A percentile compares a stretch with the other conserved stretches of the same genome.
These are phyloP conservation scores for Festucalex cinctus DNA, from an alignment of 2,113 vertebrate species.

Conservation along the genomic window DNA sequence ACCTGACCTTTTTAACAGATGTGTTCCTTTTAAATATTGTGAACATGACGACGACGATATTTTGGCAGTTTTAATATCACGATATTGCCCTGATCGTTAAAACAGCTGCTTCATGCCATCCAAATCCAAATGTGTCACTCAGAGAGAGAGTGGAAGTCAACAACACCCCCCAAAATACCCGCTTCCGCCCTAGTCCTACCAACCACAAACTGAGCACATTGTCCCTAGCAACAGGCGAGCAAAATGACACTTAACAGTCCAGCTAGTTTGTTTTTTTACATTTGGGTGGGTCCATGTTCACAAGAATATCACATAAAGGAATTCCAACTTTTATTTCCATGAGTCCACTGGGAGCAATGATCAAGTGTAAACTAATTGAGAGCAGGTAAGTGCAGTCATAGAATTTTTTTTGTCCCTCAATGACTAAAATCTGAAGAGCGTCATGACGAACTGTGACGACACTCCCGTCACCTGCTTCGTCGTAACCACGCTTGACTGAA, in stretches of 20 bases:
- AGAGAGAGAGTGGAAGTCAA: constrained; percentile 1
- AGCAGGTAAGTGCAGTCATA: constrained; percentile 49
- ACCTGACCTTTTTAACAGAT: no score
- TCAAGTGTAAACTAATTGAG: constrained; percentile 17
- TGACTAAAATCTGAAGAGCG: constrained; percentile 24
- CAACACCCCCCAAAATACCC: background rate
- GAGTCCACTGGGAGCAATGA: background rate
- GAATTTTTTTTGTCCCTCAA: constrained; percentile 5
- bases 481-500: background rate
- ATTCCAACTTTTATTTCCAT: constrained; percentile 5
- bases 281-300: constrained; percentile 37
- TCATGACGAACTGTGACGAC: constrained; percentile 31
- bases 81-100: no score
- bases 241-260: constrained; percentile 16
- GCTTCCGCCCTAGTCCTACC: constrained; percentile 13
- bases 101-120: constrained; percentile 11
- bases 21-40: no score
- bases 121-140: constrained; percentile 20
- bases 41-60: no score
- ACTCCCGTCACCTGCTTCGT: constrained; percentile 39
- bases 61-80: no score
- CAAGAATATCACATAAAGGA: constrained; percentile 30
- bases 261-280: background rate
- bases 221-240: constrained; percentile 41
- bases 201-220: constrained; percentile 54